These are phyloP conservation scores for Alosa sapidissima DNA, from an alignment of 2,797 vertebrate species.

Conservation along the genomic window DNA sequence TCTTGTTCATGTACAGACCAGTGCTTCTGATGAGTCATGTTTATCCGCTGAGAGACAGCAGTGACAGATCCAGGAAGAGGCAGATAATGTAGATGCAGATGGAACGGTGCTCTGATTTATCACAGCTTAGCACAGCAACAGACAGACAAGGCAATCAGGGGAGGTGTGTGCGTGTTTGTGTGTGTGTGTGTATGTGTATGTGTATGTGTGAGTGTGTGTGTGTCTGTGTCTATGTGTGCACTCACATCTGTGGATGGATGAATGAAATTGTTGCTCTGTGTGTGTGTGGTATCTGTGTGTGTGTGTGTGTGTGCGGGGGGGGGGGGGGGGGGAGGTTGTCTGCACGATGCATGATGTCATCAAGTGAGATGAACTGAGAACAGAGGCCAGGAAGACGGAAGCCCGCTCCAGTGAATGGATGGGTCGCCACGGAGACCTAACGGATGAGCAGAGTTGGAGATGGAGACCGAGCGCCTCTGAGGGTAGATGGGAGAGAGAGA, in stretches of 20 bases:
- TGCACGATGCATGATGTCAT: neutral
- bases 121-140: neutral
- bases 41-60: neutral
- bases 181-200: neutral
- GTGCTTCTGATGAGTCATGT: neutral
- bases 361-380: neutral
- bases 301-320: too few relatives aligned
- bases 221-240: neutral
- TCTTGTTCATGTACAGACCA: neutral
- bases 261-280: neutral
- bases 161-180: neutral
- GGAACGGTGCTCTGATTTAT: neutral
- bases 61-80: neutral
- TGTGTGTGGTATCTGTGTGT: neutral
- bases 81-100: neutral
- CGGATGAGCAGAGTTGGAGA: neutral
- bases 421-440: neutral
- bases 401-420: neutral
- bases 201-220: neutral
- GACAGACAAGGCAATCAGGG: neutral
- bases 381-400: neutral
- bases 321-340: slow-evolving; percentile 15
- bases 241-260: neutral
- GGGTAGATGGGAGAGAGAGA: neutral
- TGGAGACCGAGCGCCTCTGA: neutral